Evolutionary conservation across 1,140 invertebrate genomes (phyloP), one percentile per base, ranked within the genome.

Genomic region (Sycophila sp.): DNA sequence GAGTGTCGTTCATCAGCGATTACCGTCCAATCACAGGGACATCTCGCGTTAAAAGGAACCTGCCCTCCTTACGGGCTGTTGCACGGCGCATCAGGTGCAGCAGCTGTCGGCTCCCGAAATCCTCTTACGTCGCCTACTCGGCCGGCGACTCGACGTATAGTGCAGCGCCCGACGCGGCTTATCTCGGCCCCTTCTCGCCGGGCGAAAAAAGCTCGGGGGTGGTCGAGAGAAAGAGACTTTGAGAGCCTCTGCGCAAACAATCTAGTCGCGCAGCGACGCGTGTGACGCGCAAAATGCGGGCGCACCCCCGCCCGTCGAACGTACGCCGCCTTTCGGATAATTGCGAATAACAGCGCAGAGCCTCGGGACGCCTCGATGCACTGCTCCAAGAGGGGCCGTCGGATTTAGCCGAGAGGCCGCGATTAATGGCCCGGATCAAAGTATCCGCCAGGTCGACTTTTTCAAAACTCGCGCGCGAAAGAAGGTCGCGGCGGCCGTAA

Each of bases 271-370:
- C 85, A 85, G 81, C 85, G 85, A 85, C 83, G 85, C 85, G 83
- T 86, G 77, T 86, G 84, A 86, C 85, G 83, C 79, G 85, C 85
- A 86, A 86, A 86, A 86, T 85, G 84, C 84, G 85, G 85, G 83
- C 75, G 78, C 77, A 77, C 71, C 77, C 58, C 53, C 1, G 82
- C 81, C 77, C 81, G 79, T 84, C 83, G 79, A 82, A 77, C 78
- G 36, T 81, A 55, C 79, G 77, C 75, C 82, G 76, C 75, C 75
- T 79, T 82, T 78, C 78, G 80, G 79, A 84, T 86, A 86, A 86
- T 86, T 86, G 83, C 83, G 79, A 84, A 85, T 85, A 85, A 85
- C 83, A 80, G 78, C 75, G 78, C 81, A n/a, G 81, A 84, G 80
- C 84, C 82, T 83, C 84, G 82, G 78, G 75, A 81, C 78, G 77